Base-by-base conservation (phyloP, 2,113 vertebrate species). In the Syngnathus typhle region DNA sequence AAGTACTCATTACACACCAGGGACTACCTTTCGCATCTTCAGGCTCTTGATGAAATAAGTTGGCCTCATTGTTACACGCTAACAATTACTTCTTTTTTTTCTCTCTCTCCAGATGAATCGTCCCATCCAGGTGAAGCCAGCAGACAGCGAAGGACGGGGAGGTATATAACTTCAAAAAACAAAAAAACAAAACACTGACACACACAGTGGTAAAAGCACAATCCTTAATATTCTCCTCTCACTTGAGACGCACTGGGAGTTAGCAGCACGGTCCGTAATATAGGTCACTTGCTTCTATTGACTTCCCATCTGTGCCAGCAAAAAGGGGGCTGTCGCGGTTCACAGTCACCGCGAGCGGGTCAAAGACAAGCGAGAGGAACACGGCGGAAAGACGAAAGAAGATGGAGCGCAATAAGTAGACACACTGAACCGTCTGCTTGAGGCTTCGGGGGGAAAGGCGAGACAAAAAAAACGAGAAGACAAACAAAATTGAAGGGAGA, bases 61-160 rank as follows among this genome's bases (percentile, higher is more conserved):
- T 38, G 47, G 23, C 76, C 21, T 37, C 67, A 23, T 52, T 16
- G 8, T 63, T 71, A 62, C 12, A 19, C 43, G 65, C 83, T 89
- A 89, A 89, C 68, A 65, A 65, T 16, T 27, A 68, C 13, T 44
- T 21, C n/a, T 21, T 71, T 47, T 70, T 68, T 62, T 21, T 46
- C 11, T 62, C 47, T 73, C 51, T 77, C 69, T 81, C 59, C 92
- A 99, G 96, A 98, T 98, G 95, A 98, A 96, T 83, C 94, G 96
- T 75, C 96, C 96, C 76, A 99, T 99, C 92, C 96, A 99, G 91
- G 96, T 99, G 94, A 99, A 99, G 84, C 96, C 96, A 32, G 96
- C 96, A 38, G 95, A 98, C 93, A 98, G 96, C 68, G 96, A 98
- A 92, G 95, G 96, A 91, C 93, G 96, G 91, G 96, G 96, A 98